Evolutionary conservation across 2,797 vertebrate genomes (phyloP).

Genomic region (Rousettus madagascariensis): DNA sequence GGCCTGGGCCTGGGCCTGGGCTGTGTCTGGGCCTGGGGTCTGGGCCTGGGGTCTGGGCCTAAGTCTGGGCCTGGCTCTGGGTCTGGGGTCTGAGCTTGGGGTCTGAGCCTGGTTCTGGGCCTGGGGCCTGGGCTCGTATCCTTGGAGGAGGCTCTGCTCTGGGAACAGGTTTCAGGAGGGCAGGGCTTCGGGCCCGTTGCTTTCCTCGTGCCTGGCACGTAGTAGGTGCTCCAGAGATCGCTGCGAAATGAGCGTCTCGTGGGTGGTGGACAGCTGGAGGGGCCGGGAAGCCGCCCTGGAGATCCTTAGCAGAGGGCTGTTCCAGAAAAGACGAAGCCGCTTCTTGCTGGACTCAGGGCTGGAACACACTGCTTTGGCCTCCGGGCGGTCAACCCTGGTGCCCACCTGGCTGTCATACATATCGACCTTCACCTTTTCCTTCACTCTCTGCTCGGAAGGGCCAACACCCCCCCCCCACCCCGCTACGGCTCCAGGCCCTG

Average conservation of each 20-base stretch:
- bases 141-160: neutral
- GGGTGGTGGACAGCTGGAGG: neutral
- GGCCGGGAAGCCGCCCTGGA: too few relatives aligned
- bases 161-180: rapidly evolving
- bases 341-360: neutral
- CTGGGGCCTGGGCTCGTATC: neutral
- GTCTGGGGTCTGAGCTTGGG: neutral
- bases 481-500: rapidly evolving
- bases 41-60: too few relatives aligned
- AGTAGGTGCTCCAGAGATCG: neutral
- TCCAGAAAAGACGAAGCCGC: neutral
- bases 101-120: neutral
- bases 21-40: neutral
- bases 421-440: neutral
- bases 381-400: rapidly evolving
- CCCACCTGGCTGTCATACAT: rapidly evolving
- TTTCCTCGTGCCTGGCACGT: rapidly evolving
- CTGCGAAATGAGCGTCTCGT: rapidly evolving
- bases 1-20: neutral
- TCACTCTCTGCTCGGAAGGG: neutral
- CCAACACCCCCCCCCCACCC: neutral
- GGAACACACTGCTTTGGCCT: neutral
- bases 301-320: neutral
- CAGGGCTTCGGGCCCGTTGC: neutral
- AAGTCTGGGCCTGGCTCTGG: neutral